phyloP scores from a whole-genome alignment of 2,797 vertebrate species.

The Sebastes steindachneri region DNA sequence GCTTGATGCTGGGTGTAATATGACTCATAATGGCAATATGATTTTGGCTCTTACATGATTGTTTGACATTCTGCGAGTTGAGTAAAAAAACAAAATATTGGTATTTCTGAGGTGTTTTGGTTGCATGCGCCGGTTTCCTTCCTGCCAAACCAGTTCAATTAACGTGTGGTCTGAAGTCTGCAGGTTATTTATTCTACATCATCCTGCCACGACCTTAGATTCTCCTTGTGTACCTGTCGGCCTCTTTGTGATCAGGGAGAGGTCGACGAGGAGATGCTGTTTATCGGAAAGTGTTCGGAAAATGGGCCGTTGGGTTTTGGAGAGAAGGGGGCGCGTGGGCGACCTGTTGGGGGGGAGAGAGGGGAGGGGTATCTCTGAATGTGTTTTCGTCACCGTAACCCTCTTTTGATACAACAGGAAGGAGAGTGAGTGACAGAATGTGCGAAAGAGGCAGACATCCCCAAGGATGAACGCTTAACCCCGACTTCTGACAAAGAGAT shows the following conservation, averaged over 20 bases:
- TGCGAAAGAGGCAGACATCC: constrained; percentile 66
- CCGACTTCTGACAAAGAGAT: constrained; percentile 50
- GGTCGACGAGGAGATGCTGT: constrained; percentile 47
- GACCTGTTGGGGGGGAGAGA: constrained; percentile 76
- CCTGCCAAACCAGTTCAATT: constrained; percentile 17
- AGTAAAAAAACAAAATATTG: not conserved
- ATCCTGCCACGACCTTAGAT: not conserved
- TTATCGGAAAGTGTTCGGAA: constrained; percentile 82
- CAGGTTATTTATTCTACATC: constrained; percentile 14
- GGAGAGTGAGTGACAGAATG: constrained; percentile 59
- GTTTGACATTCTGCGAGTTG: constrained; percentile 34
- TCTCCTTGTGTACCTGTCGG: constrained; percentile 1
- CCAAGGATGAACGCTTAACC: constrained; percentile 67
- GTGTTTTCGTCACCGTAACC: constrained; percentile 66
- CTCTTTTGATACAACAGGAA: constrained; percentile 82
- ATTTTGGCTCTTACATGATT: constrained; percentile 63
- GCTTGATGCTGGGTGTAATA: constrained; percentile 57
- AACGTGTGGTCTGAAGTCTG: constrained; percentile 4
- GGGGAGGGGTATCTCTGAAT: constrained; percentile 80
- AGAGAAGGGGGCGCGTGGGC: constrained; percentile 85
- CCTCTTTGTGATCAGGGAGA: not conserved
- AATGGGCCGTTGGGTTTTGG: constrained; percentile 72
- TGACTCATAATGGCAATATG: constrained; percentile 76
- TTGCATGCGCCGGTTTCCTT: constrained; percentile 40
- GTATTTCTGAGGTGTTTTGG: constrained; percentile 28